Evolutionary conservation across 2,888 invertebrate species (phyloP).

Genomic region (Drymonia ruficornis): DNA sequence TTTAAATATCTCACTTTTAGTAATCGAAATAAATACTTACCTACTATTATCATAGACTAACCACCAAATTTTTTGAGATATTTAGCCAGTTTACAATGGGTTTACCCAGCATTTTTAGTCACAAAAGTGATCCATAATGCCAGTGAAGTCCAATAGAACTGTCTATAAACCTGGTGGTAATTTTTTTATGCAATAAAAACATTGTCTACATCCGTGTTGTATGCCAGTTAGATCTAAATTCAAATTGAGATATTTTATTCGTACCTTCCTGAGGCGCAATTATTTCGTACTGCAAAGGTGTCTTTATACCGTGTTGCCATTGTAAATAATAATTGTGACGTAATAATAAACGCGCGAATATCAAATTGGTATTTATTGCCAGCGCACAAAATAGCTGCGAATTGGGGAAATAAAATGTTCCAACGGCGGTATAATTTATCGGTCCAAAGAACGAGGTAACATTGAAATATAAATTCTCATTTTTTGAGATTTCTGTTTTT

Average conservation of each 20-base stretch:
- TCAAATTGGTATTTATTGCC: constrained; percentile 34
- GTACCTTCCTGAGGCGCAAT: background rate
- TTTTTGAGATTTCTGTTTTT: constrained; percentile 11
- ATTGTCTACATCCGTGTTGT: background rate
- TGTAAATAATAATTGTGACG: constrained; percentile 14
- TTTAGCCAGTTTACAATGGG: no score
- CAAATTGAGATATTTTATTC: background rate
- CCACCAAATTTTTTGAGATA: no score
- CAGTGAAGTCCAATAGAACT: no score
- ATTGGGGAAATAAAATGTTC: constrained; percentile 26
- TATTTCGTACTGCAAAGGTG: no score
- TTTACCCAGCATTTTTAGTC: no score
- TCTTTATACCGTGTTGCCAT: no score
- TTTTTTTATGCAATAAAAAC: no score
- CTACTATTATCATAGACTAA: no score
- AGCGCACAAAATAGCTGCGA: constrained; percentile 21
- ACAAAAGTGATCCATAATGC: no score
- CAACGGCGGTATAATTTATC: constrained; percentile 28
- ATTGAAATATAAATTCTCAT: constrained; percentile 32
- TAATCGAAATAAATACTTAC: no score
- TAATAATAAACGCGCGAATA: constrained; percentile 18
- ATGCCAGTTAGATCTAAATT: background rate
- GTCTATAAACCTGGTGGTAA: no score
- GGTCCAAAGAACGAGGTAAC: constrained; percentile 14
- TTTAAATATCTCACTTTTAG: no score